Percentiles rank a stretch among this genome's conserved stretches.
These are phyloP conservation scores for Xestia sexstrigata DNA, from an alignment of 2,888 invertebrate species.

Conservation along the genomic window DNA sequence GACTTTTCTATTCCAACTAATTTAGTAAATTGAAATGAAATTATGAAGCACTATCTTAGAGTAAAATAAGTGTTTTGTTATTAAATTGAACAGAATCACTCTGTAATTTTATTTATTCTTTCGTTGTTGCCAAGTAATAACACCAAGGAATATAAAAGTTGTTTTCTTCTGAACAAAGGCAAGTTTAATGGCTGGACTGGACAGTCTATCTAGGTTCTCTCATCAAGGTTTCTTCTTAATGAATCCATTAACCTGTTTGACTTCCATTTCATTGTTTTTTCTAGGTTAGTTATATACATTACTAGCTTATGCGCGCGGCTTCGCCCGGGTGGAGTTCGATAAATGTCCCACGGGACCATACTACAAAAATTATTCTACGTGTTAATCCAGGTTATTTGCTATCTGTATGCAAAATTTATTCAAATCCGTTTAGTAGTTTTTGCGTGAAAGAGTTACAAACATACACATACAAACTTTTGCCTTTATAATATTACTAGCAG, in stretches of 20 bases:
- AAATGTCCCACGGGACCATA: too few relatives aligned
- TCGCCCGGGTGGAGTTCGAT: too few relatives aligned
- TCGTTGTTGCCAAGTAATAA: slow-evolving; percentile 15
- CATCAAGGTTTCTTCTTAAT: slow-evolving; percentile 23
- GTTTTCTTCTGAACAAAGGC: not conserved
- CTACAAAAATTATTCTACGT: too few relatives aligned
- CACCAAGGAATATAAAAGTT: slow-evolving; percentile 9
- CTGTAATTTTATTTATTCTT: slow-evolving; percentile 15
- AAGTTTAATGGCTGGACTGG: not conserved
- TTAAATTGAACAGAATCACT: slow-evolving; percentile 36
- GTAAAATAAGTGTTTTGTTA: slow-evolving; percentile 34
- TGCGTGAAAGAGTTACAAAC: too few relatives aligned
- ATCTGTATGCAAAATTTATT: too few relatives aligned
- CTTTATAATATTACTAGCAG: too few relatives aligned
- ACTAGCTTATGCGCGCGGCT: too few relatives aligned
- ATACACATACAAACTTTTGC: too few relatives aligned
- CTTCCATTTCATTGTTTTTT: slow-evolving; percentile 30
- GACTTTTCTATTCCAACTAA: slow-evolving; percentile 41
- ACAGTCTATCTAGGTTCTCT: slow-evolving; percentile 11
- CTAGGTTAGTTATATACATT: not conserved
- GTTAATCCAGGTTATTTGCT: too few relatives aligned
- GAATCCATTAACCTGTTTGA: slow-evolving; percentile 40
- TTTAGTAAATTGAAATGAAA: slow-evolving; percentile 40
- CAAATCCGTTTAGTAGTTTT: too few relatives aligned
- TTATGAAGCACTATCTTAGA: slow-evolving; percentile 39